Base-by-base conservation (phyloP, 2,888 invertebrate species). In the Spisula subtruncata region DNA sequence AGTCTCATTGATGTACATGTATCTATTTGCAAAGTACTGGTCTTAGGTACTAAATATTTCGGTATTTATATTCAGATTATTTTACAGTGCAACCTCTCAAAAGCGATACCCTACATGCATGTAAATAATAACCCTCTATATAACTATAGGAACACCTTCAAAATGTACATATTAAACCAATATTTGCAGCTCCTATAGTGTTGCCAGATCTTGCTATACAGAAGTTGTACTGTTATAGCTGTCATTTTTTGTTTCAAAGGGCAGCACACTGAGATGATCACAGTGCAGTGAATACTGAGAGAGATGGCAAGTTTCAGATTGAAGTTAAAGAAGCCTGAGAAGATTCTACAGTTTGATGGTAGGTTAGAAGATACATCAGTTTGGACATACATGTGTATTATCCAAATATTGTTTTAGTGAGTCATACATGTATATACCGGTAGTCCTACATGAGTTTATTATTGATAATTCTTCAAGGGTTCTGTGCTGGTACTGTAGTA, bases 341-440 rank as follows among this genome's bases (percentile, higher is more conserved):
- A 48, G 20, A 91, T 89, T 32, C 71, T 56, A 14, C 86, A 71
- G 46, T 91, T 92, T 83, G 92, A 92, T 89, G 92, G 92, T 92
- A 89, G 41, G 85, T 51, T 16, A 51, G 51, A 51, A 51, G 66
- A 66, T 20, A 56, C 6, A 32, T 14, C 20, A 12, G 20, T 32
- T 12, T 35, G 79, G 2, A 8, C 4, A 5, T 29, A 4, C 18
- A 18, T 32, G 18, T 18, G 4, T 41, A 18, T 32, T 16, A 79
- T 1, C 25, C 14, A 12, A 18, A n/a, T n/a, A n/a, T n/a, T n/a
- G n/a, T n/a, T n/a, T n/a, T n/a, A n/a, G n/a, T n/a, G n/a, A n/a
- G n/a, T n/a, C 25, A n/a, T 71, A 71, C 2, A 14, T 25, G 18
- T 18, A n/a, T 25, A 71, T 25, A 2, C 2, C 71, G 2, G 14